Evolutionary conservation across 2,797 vertebrate genomes (phyloP), one percentile per base, ranked within the genome.

Genomic region (Halcyon smyrnensis): DNA sequence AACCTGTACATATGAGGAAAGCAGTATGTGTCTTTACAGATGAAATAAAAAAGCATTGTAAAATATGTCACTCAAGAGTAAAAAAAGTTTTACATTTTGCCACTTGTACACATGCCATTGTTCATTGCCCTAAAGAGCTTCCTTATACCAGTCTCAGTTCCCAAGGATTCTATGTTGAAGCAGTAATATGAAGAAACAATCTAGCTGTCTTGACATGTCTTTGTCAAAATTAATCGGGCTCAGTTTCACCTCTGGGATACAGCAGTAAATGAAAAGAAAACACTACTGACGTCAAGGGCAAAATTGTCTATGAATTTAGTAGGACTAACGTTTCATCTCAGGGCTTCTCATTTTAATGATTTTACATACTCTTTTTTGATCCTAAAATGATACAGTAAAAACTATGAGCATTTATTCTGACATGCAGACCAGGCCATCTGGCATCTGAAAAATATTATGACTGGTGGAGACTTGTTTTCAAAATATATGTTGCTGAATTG

Each of bases 361-460:
- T 89, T 83, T 53, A 36, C 25, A 15, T 37, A 50, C 39, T 70
- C 4, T 15, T 90, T 91, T 74, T 62, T 45, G 57, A 46, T 30
- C 57, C 73, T 64, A 50, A 85, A 73, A 62, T 19, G 41, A 32
- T 43, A 71, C 0, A 13, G 75, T 36, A 60, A 68, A 45, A 64
- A 67, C 77, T 27, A 60, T 6, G 75, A 81, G 23, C 21, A 20
- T 64, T 78, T 85, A n/a, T 76, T 78, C 57, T 78, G 32, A 54
- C 2, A 1, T 5, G 4, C 20, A 68, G 37, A 80, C 12, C 60
- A 93, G 73, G 69, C 86, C 88, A 90, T 86, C 80, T 94, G 86
- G 69, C 54, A 81, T 78, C 59, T 43, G 32, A 76, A 95, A 93
- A 93, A 63, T 84, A 69, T 91, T 95, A 21, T 82, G 90, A 87